Evolutionary conservation across 35 echinoderm and acorn worm species (phyloP), one percentile per base, ranked within the genome.

Genomic region (Ophiothrix spiculata): DNA sequence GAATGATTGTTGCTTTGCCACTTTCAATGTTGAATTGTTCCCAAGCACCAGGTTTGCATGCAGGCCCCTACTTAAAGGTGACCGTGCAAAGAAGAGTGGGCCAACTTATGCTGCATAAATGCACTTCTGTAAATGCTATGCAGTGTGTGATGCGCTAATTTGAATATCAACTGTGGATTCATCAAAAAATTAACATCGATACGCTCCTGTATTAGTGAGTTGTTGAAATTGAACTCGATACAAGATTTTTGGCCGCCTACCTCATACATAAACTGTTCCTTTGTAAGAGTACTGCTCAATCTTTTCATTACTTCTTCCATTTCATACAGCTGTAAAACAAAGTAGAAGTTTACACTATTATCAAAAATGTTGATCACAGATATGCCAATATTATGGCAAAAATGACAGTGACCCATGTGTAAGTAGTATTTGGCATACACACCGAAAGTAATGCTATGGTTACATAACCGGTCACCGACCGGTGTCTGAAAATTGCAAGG

Each of bases 261-360:
- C 92, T 89, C 92, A 87, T 94, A 89, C 83, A 94, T 94, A 39
- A 90, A 49, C 63, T 90, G 82, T 33, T 94, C 92, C 75, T 90
- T 94, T 73, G 85, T 94, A 33, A 94, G 36, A 74, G 81, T 86
- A 23, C 35, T 77, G 4, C 36, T 64, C 29, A 90, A 64, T 73
- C 35, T 78, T 39, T 86, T 90, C 12, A 94, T 40, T 6, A 54
- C 74, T 21, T 60, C 36, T 32, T 45, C 37, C n/a, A 93, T 64
- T 74, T 89, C 91, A 63, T 76, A 45, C 23, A 42, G 75, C 91
- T 93, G 78, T 64, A 31, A 76, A 21, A 28, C 25, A 1, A 78
- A 86, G 36, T 16, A 56, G 32, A 4, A 80, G 37, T n/a, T n/a
- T n/a, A n/a, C 56, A 54, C 13, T 32, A 83, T 25, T 31, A 80